These are phyloP conservation scores for Gulo gulo DNA, from an alignment of 2,113 vertebrate genomes.

Conservation along the genomic window DNA sequence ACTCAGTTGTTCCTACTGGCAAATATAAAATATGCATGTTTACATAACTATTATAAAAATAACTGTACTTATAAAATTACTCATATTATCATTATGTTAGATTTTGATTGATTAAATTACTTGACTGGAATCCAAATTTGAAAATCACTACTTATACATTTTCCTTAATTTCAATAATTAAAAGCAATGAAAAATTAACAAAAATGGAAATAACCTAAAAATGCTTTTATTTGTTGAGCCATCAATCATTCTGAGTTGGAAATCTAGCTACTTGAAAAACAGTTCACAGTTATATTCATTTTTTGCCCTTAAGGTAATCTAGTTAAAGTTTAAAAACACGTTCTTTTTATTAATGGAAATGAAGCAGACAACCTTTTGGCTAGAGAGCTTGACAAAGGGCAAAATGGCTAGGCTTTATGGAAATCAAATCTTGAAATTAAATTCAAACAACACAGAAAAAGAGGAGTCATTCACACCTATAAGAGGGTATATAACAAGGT, in stretches of 20 bases:
- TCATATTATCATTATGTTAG: not conserved
- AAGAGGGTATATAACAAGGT: not conserved
- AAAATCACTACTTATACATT: not conserved
- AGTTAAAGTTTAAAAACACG: conserved; percentile 53
- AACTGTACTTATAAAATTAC: not conserved
- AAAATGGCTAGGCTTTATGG: conserved; percentile 62
- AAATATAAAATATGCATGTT: not conserved
- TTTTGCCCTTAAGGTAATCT: conserved; percentile 48
- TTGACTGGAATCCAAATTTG: not conserved
- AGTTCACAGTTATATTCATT: not conserved
- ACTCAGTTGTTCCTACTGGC: not conserved
- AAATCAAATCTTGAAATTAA: conserved; percentile 56
- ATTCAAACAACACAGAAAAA: conserved; percentile 20
- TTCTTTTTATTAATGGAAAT: conserved; percentile 64
- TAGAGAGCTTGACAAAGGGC: conserved; percentile 66
- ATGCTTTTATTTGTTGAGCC: not conserved
- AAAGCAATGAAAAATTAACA: not conserved
- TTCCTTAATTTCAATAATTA: not conserved
- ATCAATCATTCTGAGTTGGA: not conserved
- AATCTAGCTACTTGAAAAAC: not conserved
- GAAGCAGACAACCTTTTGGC: conserved; percentile 59
- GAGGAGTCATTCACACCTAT: not conserved
- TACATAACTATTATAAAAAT: not conserved
- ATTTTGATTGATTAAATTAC: not conserved
- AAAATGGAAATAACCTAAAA: not conserved